Conservation (phyloP, 2,797 vertebrate genomes). For the Aeoliscus strigatus region DNA sequence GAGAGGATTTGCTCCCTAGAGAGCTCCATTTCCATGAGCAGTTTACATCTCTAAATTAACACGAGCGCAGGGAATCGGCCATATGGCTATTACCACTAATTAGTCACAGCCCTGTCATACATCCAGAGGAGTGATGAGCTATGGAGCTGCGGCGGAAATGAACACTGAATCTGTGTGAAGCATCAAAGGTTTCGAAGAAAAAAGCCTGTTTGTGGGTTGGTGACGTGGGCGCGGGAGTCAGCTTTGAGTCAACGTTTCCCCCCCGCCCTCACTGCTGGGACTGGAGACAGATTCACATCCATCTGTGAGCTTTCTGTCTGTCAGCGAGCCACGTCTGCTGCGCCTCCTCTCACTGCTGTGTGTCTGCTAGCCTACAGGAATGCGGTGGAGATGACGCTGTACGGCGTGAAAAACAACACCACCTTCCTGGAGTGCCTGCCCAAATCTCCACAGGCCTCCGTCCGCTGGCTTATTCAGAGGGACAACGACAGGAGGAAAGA, state of each 20-base stretch:
- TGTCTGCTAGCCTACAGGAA: constrained; percentile 88
- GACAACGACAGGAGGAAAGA: constrained; percentile 92
- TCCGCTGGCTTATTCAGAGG: constrained; percentile 95
- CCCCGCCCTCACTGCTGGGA: constrained; percentile 26
- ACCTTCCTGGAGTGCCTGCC: constrained; percentile 97
- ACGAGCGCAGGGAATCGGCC: constrained; percentile 33
- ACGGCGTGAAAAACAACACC: constrained; percentile 92
- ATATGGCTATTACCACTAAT: constrained; percentile 63
- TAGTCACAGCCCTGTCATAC: constrained; percentile 48
- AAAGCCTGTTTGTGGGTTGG: constrained; percentile 8
- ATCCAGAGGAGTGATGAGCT: constrained; percentile 44
- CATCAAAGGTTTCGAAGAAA: constrained; percentile 6
- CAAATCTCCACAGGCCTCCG: constrained; percentile 86
- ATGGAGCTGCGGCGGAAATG: constrained; percentile 16
- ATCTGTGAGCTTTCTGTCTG: constrained; percentile 45
- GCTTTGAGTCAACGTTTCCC: constrained; percentile 47
- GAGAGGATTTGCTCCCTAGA: constrained; percentile 28
- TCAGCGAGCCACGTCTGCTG: constrained; percentile 46
- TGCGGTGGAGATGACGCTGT: constrained; percentile 87
- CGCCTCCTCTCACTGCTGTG: constrained; percentile 27
- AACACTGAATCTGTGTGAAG: constrained; percentile 13
- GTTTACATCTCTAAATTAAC: constrained; percentile 45
- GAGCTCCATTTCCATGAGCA: constrained; percentile 14
- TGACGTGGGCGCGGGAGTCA: constrained; percentile 31
- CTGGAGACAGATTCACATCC: constrained; percentile 42